Conservation (phyloP, 1,140 invertebrate genomes). For the Eulimnadia texana region DNA sequence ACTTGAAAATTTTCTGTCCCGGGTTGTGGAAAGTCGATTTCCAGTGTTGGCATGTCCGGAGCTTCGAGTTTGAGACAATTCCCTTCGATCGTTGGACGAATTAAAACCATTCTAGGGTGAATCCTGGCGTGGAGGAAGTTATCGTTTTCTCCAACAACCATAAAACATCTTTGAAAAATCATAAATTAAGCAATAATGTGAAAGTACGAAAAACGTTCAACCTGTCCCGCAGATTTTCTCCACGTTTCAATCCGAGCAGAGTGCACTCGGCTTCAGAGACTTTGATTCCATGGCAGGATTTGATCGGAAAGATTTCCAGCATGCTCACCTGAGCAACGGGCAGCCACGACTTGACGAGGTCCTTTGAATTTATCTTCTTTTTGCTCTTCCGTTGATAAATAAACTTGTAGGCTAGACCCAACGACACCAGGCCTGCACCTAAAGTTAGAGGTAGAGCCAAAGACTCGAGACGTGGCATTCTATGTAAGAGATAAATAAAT, state of each 20-base stretch:
- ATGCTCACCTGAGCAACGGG: conserved; percentile 21
- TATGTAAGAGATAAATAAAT: no score
- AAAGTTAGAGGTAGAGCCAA: neutral
- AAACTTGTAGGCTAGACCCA: neutral
- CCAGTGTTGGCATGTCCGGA: neutral
- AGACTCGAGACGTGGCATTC: neutral
- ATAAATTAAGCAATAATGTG: no score
- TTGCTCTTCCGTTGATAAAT: neutral
- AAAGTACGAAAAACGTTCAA: conserved; percentile 2
- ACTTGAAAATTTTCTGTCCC: neutral
- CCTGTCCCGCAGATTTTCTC: conserved; percentile 23
- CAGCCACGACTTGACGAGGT: conserved; percentile 9
- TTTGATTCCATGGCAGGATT: conserved; percentile 24
- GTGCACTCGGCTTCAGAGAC: conserved; percentile 23
- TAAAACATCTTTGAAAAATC: conserved; percentile 3
- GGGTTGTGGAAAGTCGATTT: neutral
- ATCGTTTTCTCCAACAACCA: conserved; percentile 12
- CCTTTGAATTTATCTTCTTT: conserved; percentile 3
- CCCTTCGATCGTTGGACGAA: conserved; percentile 7
- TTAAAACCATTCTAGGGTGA: conserved; percentile 13
- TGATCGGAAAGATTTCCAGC: conserved; percentile 24
- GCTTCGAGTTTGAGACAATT: conserved; percentile 11
- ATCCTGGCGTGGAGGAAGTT: conserved; percentile 15
- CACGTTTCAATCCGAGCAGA: conserved; percentile 20
- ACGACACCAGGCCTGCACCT: neutral